Evolutionary conservation across 2,113 vertebrate genomes (phyloP).

Genomic region (Rana temporaria): DNA sequence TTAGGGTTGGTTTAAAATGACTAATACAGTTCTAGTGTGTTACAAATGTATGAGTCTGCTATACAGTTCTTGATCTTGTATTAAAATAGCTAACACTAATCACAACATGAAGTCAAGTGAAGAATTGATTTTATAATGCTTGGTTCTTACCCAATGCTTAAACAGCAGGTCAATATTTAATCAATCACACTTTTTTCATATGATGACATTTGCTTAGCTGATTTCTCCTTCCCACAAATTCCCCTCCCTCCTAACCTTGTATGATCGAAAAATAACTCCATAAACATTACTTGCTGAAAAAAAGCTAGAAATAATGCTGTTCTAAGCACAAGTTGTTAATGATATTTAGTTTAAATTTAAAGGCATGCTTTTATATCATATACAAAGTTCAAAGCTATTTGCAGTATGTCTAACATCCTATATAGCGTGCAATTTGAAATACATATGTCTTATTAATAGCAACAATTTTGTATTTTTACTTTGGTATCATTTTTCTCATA

Average conservation of each 20-base stretch:
- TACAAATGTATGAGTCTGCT: constrained; percentile 24
- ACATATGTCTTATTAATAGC: neutral
- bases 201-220: constrained; percentile 52
- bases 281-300: constrained; percentile 28
- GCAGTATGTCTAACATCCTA: no score
- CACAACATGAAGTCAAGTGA: constrained; percentile 56
- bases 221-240: constrained; percentile 38
- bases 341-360: constrained; percentile 12
- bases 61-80: constrained; percentile 44
- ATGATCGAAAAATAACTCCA: constrained; percentile 34
- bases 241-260: constrained; percentile 29
- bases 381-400: constrained; percentile 10
- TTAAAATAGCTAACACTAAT: constrained; percentile 54
- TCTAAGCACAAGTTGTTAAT: constrained; percentile 37
- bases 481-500: neutral
- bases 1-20: constrained; percentile 17
- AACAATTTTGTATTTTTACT: neutral
- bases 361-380: neutral
- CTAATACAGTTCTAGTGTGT: constrained; percentile 23
- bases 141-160: constrained; percentile 55
- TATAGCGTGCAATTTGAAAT: neutral
- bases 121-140: constrained; percentile 58
- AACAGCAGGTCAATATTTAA: constrained; percentile 59
- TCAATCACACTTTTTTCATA: constrained; percentile 53
- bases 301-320: constrained; percentile 34